These are phyloP conservation scores for Ploceus nigricollis DNA, from an alignment of 2,113 vertebrate species.

Conservation along the genomic window DNA sequence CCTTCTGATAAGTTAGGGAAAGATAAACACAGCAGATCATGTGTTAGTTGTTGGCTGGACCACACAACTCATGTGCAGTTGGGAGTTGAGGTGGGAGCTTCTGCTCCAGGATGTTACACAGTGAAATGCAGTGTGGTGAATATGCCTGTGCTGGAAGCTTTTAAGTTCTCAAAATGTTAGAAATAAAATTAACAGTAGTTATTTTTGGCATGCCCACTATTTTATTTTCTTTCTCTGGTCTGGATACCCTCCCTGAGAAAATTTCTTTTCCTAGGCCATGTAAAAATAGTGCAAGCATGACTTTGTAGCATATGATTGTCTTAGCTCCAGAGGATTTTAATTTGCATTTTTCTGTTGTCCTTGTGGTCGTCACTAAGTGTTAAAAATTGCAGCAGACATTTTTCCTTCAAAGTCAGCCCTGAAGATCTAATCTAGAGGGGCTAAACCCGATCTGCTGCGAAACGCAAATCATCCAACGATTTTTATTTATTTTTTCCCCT, in stretches of 20 bases:
- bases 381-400: constrained; percentile 29
- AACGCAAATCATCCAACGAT: background rate
- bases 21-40: background rate
- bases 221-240: background rate
- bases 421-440: background rate
- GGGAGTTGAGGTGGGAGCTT: background rate
- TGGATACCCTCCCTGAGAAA: background rate
- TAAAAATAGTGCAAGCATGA: constrained; percentile 20
- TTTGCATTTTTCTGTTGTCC: constrained; percentile 38
- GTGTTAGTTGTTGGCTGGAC: background rate
- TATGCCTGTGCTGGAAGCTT: background rate
- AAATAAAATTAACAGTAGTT: background rate
- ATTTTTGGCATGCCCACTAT: background rate
- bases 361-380: constrained; percentile 42
- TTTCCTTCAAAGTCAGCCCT: constrained; percentile 9
- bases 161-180: background rate
- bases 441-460: background rate
- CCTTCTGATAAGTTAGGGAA: background rate
- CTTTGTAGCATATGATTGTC: constrained; percentile 45
- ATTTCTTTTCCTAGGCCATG: background rate
- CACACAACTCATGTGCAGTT: background rate
- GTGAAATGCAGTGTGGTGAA: background rate
- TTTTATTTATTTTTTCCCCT: rapidly evolving
- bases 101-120: background rate
- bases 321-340: constrained; percentile 8